These are phyloP conservation scores for Drosophila tani DNA, from an alignment of 1,140 invertebrate species.

Conservation along the genomic window DNA sequence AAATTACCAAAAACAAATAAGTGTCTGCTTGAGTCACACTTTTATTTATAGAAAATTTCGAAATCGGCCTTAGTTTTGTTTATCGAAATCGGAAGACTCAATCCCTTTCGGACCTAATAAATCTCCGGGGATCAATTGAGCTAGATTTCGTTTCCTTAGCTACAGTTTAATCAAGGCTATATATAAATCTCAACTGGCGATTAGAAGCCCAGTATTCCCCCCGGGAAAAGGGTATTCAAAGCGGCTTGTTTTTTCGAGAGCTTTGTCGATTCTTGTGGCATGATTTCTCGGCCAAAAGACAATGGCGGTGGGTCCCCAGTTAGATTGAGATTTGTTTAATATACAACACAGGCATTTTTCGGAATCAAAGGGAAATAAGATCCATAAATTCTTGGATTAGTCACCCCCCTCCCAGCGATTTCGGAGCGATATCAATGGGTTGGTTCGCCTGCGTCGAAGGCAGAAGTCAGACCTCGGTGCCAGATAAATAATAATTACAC, in stretches of 20 bases:
- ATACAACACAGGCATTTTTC: slow-evolving; percentile 48
- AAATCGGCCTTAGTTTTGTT: background rate
- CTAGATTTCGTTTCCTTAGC: background rate
- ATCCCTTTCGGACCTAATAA: background rate
- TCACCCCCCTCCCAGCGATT: slow-evolving; percentile 30
- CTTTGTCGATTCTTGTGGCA: slow-evolving; percentile 32
- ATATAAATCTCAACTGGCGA: slow-evolving; percentile 11
- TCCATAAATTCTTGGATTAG: slow-evolving; percentile 54
- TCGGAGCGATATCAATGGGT: slow-evolving; percentile 41
- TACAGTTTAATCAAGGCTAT: background rate
- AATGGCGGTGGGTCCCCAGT: slow-evolving; percentile 59
- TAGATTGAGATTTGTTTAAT: slow-evolving; percentile 72
- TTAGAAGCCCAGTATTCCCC: slow-evolving; percentile 22
- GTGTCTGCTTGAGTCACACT: background rate
- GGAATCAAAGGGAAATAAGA: slow-evolving; percentile 27
- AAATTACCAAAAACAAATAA: background rate
- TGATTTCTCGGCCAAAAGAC: slow-evolving; percentile 67
- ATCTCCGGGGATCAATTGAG: slow-evolving; percentile 19
- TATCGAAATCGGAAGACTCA: background rate
- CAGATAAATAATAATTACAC: slow-evolving; percentile 84
- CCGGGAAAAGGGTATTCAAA: slow-evolving; percentile 33
- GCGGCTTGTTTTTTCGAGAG: slow-evolving; percentile 9
- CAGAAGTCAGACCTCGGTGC: slow-evolving; percentile 40
- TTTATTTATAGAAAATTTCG: slow-evolving; percentile 3
- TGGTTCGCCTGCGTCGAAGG: slow-evolving; percentile 5